A percentile compares a stretch with the other conserved stretches of the same genome.
phyloP scores from a whole-genome alignment of 2,888 invertebrate genomes.

The Tipula vernalis region DNA sequence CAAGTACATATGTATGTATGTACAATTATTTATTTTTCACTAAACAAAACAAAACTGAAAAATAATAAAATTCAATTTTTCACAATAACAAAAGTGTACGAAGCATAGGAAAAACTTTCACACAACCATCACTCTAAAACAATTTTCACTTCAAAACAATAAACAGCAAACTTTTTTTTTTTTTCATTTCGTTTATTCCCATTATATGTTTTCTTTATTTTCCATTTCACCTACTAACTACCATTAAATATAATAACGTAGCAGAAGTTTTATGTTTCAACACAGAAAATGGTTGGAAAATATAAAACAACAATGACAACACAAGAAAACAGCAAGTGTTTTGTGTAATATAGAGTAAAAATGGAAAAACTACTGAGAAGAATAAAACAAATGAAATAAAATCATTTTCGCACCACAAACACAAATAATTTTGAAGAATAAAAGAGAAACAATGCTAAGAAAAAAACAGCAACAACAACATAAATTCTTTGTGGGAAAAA shows the following conservation, averaged over 20 bases:
- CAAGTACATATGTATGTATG: too few species aligned
- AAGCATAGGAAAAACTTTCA: neutral
- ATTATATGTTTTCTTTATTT: neutral
- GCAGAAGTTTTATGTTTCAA: neutral
- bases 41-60: neutral
- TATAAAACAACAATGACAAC: neutral
- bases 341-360: neutral
- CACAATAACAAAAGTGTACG: neutral
- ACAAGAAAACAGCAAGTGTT: neutral
- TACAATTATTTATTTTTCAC: neutral
- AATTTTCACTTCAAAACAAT: conserved; percentile 4
- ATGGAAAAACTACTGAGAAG: neutral
- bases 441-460: neutral
- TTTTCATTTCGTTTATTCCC: neutral
- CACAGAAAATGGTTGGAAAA: neutral
- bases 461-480: neutral
- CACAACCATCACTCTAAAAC: conserved; percentile 4
- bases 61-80: neutral
- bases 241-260: neutral
- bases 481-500: neutral
- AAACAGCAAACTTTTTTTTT: neutral
- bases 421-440: neutral
- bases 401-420: conserved; percentile 4
- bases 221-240: conserved; percentile 4
- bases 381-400: neutral